Conservation (phyloP, 2,113 vertebrate genomes). For the Lanius ludovicianus region DNA sequence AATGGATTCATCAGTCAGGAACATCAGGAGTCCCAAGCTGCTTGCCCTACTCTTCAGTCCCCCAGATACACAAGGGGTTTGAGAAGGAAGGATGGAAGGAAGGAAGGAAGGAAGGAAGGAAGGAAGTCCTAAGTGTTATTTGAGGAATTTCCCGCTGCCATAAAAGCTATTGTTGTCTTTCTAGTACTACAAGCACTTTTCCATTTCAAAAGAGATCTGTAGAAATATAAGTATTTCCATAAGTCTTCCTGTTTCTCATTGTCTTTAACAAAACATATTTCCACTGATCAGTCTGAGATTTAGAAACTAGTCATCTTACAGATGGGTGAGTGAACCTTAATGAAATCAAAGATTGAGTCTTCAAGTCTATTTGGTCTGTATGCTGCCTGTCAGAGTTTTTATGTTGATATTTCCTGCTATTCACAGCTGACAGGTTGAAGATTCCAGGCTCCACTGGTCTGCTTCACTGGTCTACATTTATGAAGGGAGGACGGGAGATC, state of each 20-base stretch:
- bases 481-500: background rate
- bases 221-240: background rate
- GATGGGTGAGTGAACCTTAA: background rate
- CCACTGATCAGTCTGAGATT: background rate
- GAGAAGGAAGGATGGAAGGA: background rate
- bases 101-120: no score
- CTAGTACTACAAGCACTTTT: background rate
- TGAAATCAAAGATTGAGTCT: background rate
- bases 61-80: background rate
- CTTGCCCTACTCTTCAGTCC: background rate
- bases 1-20: background rate
- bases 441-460: background rate
- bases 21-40: background rate
- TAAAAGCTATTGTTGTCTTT: background rate
- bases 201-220: background rate
- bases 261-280: background rate
- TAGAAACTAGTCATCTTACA: background rate
- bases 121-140: background rate
- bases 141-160: background rate
- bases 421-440: background rate
- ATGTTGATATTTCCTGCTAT: background rate
- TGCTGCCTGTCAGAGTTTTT: background rate
- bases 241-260: background rate
- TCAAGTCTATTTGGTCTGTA: background rate
- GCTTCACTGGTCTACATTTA: background rate